These are phyloP conservation scores for Artibeus lituratus DNA, from an alignment of 2,797 vertebrate genomes.

Conservation along the genomic window DNA sequence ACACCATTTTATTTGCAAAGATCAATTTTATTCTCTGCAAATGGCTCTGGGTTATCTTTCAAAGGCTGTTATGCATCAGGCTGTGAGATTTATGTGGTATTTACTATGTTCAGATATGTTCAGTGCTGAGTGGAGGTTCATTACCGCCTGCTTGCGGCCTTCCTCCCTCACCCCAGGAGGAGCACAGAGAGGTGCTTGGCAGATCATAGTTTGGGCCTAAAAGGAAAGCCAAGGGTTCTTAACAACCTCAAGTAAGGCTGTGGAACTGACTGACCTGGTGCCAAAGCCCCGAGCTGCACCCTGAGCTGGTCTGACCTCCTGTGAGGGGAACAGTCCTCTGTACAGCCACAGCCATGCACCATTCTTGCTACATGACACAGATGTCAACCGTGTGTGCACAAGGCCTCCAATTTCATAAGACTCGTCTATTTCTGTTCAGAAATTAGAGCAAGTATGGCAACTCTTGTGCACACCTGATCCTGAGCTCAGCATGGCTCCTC, in stretches of 20 bases:
- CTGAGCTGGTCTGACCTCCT: not conserved
- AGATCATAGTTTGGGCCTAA: not conserved
- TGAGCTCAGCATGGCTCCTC: slow-evolving; percentile 92
- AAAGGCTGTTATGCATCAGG: slow-evolving; percentile 4
- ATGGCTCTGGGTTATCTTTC: slow-evolving; percentile 36
- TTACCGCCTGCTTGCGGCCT: not conserved
- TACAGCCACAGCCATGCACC: not conserved
- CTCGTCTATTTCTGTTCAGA: not conserved
- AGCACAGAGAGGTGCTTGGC: not conserved
- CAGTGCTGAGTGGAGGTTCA: not conserved
- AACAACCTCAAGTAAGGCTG: not conserved
- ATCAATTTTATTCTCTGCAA: slow-evolving; percentile 51
- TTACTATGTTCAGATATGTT: slow-evolving; percentile 41
- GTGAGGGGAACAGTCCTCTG: not conserved
- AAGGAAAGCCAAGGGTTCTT: not conserved
- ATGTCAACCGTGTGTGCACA: not conserved
- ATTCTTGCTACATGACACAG: not conserved
- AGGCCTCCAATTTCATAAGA: not conserved
- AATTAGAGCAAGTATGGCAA: slow-evolving; percentile 35
- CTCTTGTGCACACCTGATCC: slow-evolving; percentile 87
- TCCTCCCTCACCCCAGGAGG: not conserved
- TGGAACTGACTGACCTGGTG: not conserved
- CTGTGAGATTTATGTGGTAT: slow-evolving; percentile 15
- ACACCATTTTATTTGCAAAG: slow-evolving; percentile 42
- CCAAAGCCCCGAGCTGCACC: not conserved